These are phyloP conservation scores for Steinernema carpocapsae DNA, from an alignment of 2,888 invertebrate genomes.

Conservation along the genomic window DNA sequence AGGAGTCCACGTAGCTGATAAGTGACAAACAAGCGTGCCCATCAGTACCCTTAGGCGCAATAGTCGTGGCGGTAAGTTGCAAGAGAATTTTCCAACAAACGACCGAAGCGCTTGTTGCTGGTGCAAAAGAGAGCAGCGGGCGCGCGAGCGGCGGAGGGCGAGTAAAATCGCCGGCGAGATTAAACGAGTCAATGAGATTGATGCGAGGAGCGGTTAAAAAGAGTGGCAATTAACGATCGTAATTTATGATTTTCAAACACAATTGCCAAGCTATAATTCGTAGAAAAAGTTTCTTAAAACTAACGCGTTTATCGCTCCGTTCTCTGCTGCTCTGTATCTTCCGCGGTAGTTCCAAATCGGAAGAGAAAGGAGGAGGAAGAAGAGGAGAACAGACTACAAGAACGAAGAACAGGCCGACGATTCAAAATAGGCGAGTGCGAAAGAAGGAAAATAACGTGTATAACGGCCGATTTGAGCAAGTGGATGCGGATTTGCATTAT, in stretches of 20 bases:
- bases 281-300: conserved; percentile 23
- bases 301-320: background rate
- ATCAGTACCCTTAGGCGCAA: conserved; percentile 16
- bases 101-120: conserved; percentile 13
- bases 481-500: conserved; percentile 21
- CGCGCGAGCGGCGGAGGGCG: conserved; percentile 9
- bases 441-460: background rate
- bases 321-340: too few relatives aligned
- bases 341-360: too few relatives aligned
- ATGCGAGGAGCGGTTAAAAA: conserved; percentile 34
- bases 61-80: conserved; percentile 24
- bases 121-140: conserved; percentile 13
- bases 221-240: conserved; percentile 32
- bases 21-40: conserved; percentile 13
- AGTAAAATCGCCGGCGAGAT: conserved; percentile 35
- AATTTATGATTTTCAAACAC: conserved; percentile 32
- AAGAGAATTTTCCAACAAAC: conserved; percentile 1
- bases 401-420: too few relatives aligned
- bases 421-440: background rate
- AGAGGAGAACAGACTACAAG: too few relatives aligned
- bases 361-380: too few relatives aligned
- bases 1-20: background rate
- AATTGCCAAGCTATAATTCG: conserved; percentile 11
- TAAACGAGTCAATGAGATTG: conserved; percentile 34
- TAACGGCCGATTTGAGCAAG: background rate